Evolutionary conservation across 2,113 vertebrate species (phyloP), one percentile per base, ranked within the genome.

Genomic region (Tetrax tetrax): DNA sequence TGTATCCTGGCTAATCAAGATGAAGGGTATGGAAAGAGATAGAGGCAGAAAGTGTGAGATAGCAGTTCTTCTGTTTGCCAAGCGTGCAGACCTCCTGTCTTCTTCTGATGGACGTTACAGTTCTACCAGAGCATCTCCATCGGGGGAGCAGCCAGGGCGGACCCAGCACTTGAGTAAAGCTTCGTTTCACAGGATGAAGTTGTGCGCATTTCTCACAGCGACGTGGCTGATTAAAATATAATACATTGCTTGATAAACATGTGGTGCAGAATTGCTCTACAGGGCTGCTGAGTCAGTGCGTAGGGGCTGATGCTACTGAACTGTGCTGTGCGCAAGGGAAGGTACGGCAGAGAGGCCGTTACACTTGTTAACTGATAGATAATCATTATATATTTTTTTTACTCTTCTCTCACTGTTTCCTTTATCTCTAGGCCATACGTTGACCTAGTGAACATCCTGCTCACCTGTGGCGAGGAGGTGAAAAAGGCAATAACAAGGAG

Each of bases 391-490:
- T 35, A 4, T 14, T 35, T 65, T 83, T 59, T 45, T 92, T 22
- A 94, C 66, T 68, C 23, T 56, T 3, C 56, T 93, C 75, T 59
- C 90, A 2, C 72, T 47, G 19, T 80, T 75, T 83, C 33, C 59
- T 87, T 84, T 57, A 33, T 28, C 31, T 70, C 6, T 83, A 99
- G 99, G 84, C 99, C 99, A 1, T 99, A 99, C 29, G 99, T 99
- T 93, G 99, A 99, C 97, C 98, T 99, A 54, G 99, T 99, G 96
- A 99, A 99, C 93, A 99, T 99, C 93, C 97, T 99, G 95, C 98
- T 99, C 93, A 98, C 98, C 93, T 99, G 99, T 3, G 99, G 99
- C 10, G 99, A 99, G 87, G 99, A 99, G 93, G 99, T 99, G 96
- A 99, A 98, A 95, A 99, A 99, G 89, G 99, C 99, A 4, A 95